Evolutionary conservation across 2,113 vertebrate genomes (phyloP).

Genomic region (Halcyon malimbica): DNA sequence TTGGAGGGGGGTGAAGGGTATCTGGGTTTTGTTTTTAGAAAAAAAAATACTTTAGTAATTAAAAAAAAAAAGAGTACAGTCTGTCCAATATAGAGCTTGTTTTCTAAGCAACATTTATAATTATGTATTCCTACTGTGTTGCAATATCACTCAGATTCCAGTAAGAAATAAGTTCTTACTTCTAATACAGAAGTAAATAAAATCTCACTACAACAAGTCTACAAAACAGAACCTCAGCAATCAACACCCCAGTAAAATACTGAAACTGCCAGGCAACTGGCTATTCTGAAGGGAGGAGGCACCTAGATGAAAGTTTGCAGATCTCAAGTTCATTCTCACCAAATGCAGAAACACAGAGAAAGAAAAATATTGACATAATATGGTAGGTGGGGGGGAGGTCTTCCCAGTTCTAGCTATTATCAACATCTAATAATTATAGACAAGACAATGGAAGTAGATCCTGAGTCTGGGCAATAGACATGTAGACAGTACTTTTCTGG

Average conservation of each 20-base stretch:
- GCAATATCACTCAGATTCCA: background rate
- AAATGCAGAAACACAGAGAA: background rate
- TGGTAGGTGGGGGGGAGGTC: no score
- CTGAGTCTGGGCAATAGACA: no score
- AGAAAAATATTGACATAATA: background rate
- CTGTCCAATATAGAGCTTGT: background rate
- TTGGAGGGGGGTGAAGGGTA: rapidly evolving
- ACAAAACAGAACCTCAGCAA: background rate
- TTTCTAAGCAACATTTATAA: background rate
- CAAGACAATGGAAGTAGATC: no score
- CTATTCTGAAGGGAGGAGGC: background rate
- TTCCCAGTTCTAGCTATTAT: background rate
- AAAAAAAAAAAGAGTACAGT: background rate
- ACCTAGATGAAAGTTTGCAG: background rate
- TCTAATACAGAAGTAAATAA: background rate
- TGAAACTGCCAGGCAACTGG: background rate
- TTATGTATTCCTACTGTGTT: background rate
- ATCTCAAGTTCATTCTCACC: background rate
- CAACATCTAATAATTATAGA: background rate
- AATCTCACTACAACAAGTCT: background rate
- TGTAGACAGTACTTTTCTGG: background rate
- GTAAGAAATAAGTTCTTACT: background rate
- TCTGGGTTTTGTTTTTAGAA: background rate
- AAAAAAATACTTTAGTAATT: background rate
- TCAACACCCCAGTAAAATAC: background rate